Evolutionary conservation across 2,888 invertebrate species (phyloP), one percentile per base, ranked within the genome.

Genomic region (Chelonus formosanus): DNA sequence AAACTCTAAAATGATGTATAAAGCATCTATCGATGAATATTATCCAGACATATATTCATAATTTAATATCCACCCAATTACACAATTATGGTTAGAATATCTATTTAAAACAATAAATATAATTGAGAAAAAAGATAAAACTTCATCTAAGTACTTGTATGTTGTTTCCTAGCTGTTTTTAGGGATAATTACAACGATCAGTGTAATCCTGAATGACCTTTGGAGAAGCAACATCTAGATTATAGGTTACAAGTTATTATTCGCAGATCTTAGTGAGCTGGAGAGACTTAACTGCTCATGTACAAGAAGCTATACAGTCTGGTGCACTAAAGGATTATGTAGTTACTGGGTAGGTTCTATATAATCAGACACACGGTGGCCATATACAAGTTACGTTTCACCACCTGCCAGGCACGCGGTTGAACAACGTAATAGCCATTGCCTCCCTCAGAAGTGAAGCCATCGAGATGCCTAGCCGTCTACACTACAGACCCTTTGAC

Each of bases 341-440:
- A 57, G 44, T 35, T 36, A 59, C 50, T 47, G 59, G 59, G 48
- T 36, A 58, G 50, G 50, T 40, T 36, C 57, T 59, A 59, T 65
- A 57, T 65, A 65, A 65, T 65, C 64, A 59, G 58, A 50, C 58
- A 32, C 44, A 65, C 58, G 54, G 45, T 40, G 65, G 65, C 58
- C 58, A 65, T 63, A 36, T 59, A 45, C 43, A 32, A 56, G 58
- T 64, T 53, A 35, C 32, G 53, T 59, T 53, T 59, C 53, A 53
- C 34, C 65, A 65, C 65, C 65, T 65, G 65, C 54, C 53, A 32
- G 32, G 59, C 59, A 65, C 53, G 40, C 45, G 59, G 45, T 50
- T 43, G 43, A 4, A 10, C 36, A 52, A 54, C 55, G 55, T 60
- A 65, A 65, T 65, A 52, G 53, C 20, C 32, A 45, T 43, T 35